Conservation (phyloP, 2,797 vertebrate species). For the Myotis planiceps region DNA sequence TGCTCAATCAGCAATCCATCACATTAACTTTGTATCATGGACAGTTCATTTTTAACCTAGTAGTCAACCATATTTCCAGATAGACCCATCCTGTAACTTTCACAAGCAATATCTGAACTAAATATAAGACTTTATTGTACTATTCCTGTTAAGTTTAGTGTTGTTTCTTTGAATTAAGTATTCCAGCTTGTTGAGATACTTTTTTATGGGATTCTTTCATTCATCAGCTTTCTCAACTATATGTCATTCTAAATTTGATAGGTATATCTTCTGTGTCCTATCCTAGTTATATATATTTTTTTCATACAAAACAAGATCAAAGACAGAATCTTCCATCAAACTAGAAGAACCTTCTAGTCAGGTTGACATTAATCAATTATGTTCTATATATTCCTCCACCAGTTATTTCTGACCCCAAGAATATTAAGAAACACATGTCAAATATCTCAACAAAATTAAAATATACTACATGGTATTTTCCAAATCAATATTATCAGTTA, state of each 20-base stretch:
- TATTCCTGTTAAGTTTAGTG: neutral
- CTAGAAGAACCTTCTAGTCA: neutral
- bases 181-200: neutral
- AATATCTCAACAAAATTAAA: slow-evolving; percentile 33
- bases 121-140: neutral
- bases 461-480: neutral
- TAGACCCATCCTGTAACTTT: neutral
- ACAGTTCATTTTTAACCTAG: neutral
- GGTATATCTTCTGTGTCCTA: neutral
- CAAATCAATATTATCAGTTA: neutral
- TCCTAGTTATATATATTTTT: neutral
- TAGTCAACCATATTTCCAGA: neutral
- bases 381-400: neutral
- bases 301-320: neutral
- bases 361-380: neutral
- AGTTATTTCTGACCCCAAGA: neutral
- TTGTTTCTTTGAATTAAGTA: neutral
- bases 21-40: neutral
- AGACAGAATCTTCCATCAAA: neutral
- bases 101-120: neutral
- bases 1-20: neutral
- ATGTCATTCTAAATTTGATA: neutral
- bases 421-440: slow-evolving; percentile 23
- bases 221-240: neutral
- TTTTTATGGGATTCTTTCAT: neutral